Percentiles rank a stretch among this genome's conserved stretches.
Conservation (phyloP, 2,797 vertebrate species). For the Coendou prehensilis region DNA sequence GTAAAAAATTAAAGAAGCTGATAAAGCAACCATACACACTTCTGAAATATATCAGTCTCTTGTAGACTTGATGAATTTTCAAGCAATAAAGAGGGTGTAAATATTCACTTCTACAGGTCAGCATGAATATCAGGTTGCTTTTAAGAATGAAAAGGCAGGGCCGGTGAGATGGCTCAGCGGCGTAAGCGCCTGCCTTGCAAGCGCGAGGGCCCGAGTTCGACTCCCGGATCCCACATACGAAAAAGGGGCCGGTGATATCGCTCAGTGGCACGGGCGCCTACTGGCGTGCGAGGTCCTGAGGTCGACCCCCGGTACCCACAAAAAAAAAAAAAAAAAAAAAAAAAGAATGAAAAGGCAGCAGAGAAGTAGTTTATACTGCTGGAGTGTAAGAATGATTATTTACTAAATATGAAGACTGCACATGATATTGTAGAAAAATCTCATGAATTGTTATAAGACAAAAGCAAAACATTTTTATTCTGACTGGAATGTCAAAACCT, state of each 20-base stretch:
- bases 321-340: no score
- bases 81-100: background rate
- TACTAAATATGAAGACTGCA: slow-evolving; percentile 24
- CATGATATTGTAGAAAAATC: slow-evolving; percentile 22
- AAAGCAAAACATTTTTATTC: slow-evolving; percentile 44
- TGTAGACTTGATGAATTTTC: background rate
- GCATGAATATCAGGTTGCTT: slow-evolving; percentile 64
- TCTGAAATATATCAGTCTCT: background rate
- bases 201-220: no score
- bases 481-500: slow-evolving; percentile 24
- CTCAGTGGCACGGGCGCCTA: no score
- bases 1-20: slow-evolving; percentile 14
- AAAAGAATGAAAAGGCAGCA: slow-evolving; percentile 52
- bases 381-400: background rate
- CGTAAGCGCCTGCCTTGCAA: no score
- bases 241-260: no score
- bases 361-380: slow-evolving; percentile 37
- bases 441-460: background rate
- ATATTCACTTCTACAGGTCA: slow-evolving; percentile 51
- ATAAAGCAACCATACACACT: background rate
- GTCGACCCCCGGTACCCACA: no score
- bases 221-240: no score
- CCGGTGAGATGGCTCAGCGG: no score
- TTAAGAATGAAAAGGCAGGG: slow-evolving; percentile 62
- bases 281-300: no score